Evolutionary conservation across 2,888 invertebrate genomes (phyloP).

Genomic region (Notodromas monacha): DNA sequence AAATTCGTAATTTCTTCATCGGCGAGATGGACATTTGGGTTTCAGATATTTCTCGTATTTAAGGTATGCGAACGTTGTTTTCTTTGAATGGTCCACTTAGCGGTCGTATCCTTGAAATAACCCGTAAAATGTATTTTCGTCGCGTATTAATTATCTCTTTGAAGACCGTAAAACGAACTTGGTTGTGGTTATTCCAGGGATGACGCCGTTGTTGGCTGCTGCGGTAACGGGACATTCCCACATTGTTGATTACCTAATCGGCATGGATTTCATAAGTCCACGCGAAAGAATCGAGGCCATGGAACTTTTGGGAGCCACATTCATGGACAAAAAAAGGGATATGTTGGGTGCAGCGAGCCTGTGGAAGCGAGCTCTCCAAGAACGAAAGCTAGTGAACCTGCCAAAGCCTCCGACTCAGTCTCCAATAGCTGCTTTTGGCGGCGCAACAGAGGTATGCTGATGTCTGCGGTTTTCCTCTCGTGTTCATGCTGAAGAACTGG

Average conservation of each 20-base stretch:
- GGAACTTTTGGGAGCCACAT: conserved; percentile 69
- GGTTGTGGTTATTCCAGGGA: conserved; percentile 28
- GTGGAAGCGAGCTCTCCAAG: conserved; percentile 70
- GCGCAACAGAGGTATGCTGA: conserved; percentile 30
- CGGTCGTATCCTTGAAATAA: too few relatives aligned
- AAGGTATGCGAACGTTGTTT: too few relatives aligned
- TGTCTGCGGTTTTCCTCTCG: background rate
- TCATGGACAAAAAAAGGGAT: conserved; percentile 79
- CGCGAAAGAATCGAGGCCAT: conserved; percentile 48
- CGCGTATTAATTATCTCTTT: background rate
- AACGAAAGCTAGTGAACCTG: conserved; percentile 19
- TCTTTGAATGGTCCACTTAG: too few relatives aligned
- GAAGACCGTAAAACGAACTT: background rate
- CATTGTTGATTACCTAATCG: conserved; percentile 67
- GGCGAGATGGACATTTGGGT: too few relatives aligned
- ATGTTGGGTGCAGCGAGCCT: conserved; percentile 57
- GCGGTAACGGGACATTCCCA: conserved; percentile 59
- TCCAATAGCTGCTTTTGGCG: conserved; percentile 57
- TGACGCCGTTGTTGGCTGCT: conserved; percentile 78
- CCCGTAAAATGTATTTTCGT: too few relatives aligned
- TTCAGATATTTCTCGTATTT: too few relatives aligned
- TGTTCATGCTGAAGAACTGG: background rate
- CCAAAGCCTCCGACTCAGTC: conserved; percentile 15
- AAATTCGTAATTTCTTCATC: too few relatives aligned
- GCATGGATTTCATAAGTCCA: conserved; percentile 28